phyloP scores from a whole-genome alignment of 2,797 vertebrate species.

The Darevskia nairensis region DNA sequence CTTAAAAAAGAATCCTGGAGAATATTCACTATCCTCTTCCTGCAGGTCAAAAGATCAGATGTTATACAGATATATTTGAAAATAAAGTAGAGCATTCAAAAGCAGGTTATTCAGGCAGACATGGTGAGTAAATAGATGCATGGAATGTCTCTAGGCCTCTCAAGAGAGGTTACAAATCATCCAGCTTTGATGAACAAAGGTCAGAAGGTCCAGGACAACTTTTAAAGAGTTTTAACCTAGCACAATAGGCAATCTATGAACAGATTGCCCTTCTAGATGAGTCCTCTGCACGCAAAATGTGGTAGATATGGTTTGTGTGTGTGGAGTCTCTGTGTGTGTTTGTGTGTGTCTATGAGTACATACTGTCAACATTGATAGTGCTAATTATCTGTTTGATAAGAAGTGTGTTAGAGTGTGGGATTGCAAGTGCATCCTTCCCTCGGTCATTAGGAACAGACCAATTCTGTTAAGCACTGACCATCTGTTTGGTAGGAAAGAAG shows the following conservation, averaged over 20 bases:
- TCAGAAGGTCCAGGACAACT: conserved; percentile 19
- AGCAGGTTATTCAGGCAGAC: conserved; percentile 49
- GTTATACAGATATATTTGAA: conserved; percentile 24
- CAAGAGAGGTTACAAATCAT: neutral
- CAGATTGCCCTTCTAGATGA: neutral
- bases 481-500: neutral
- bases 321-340: no score
- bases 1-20: conserved; percentile 24
- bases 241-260: neutral
- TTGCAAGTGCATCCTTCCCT: neutral
- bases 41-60: conserved; percentile 28
- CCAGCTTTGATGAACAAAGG: neutral
- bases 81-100: conserved; percentile 39
- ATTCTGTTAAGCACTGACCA: neutral
- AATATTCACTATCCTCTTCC: conserved; percentile 26
- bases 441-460: neutral
- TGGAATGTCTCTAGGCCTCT: conserved; percentile 18
- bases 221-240: neutral
- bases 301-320: no score
- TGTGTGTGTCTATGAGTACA: neutral
- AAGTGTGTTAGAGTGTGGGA: neutral
- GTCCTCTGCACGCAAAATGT: neutral
- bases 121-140: neutral
- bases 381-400: neutral
- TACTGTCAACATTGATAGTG: neutral